Evolutionary conservation across 2,113 vertebrate species (phyloP).

Genomic region (Lutjanus erythropterus): DNA sequence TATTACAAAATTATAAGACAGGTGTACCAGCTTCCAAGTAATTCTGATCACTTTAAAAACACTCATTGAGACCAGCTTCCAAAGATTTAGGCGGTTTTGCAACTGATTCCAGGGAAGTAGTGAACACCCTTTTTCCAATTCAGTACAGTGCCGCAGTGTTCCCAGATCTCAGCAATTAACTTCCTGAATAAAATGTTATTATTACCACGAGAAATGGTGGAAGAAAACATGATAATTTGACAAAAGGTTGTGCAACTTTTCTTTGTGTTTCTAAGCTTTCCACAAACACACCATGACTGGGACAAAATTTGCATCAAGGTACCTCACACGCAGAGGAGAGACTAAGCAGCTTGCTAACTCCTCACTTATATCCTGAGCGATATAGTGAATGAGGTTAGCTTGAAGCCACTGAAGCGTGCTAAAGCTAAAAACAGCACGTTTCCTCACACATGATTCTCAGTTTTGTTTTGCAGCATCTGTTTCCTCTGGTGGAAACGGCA

Average conservation of each 20-base stretch:
- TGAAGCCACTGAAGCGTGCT: constrained; percentile 27
- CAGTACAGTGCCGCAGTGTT: not conserved
- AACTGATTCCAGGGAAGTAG: too few species aligned
- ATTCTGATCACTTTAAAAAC: too few species aligned
- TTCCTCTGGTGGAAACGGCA: constrained; percentile 77
- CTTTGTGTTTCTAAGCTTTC: not conserved
- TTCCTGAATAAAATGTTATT: not conserved
- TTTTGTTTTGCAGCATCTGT: constrained; percentile 79
- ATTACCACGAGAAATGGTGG: not conserved
- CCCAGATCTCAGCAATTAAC: not conserved
- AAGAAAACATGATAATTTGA: not conserved
- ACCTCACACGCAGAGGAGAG: not conserved
- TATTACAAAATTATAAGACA: too few species aligned
- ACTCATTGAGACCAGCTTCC: too few species aligned
- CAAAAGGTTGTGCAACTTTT: not conserved
- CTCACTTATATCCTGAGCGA: not conserved
- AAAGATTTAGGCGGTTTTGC: too few species aligned
- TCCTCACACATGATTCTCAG: constrained; percentile 55
- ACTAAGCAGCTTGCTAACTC: not conserved
- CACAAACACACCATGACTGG: not conserved
- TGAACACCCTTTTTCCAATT: too few species aligned
- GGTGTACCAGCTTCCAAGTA: too few species aligned
- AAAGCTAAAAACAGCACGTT: constrained; percentile 55
- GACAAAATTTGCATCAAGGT: not conserved
- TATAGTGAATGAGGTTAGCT: constrained; percentile 29